Base-by-base conservation (phyloP, 2,888 invertebrate genomes). In the Spilarctia lutea region DNA sequence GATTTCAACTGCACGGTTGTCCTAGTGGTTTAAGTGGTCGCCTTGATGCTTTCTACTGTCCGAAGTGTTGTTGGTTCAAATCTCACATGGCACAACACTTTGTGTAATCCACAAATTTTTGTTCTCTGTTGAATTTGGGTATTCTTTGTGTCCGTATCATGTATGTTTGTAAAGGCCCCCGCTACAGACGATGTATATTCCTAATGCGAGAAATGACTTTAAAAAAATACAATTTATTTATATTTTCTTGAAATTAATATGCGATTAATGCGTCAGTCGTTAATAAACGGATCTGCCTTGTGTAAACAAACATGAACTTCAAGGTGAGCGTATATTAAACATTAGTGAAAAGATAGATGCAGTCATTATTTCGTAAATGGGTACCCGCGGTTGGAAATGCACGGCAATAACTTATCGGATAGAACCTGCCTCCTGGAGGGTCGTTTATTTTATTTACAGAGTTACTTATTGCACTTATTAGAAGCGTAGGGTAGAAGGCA, bases 371-470 rank as follows among this genome's bases (percentile, higher is more conserved):
- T 30, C 74, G 78, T 77, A 75, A 79, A 79, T 69, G 75, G 71
- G 81, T 75, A 79, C 77, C 82, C 82, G 71, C 74, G 75, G 78
- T 68, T 78, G 81, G 75, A 81, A 86, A 85, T 84, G 86, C 77
- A 77, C 71, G 72, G 74, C 81, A 65, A 86, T 86, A 81, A 83
- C 79, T 86, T 83, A 78, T 74, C 70, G 35, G 75, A 74, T 79
- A 71, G 72, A 63, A 75, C 42, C 72, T 65, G 67, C 70, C 68
- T 63, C 10, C 70, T 39, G 33, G 45, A 48, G 3, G n/a, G 27
- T 71, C 20, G 76, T 83, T 82, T 75, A 79, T 79, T 82, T 75
- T 71, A 76, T 77, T 79, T 83, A 71, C 69, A 3, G 68, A 65
- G 72, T 77, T 76, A 83, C 79, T 80, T 78, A 80, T 75, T 71